Percentiles rank a stretch among this genome's conserved stretches.
Evolutionary conservation across 2,113 vertebrate species (phyloP).

Genomic region (Corythoichthys intestinalis): DNA sequence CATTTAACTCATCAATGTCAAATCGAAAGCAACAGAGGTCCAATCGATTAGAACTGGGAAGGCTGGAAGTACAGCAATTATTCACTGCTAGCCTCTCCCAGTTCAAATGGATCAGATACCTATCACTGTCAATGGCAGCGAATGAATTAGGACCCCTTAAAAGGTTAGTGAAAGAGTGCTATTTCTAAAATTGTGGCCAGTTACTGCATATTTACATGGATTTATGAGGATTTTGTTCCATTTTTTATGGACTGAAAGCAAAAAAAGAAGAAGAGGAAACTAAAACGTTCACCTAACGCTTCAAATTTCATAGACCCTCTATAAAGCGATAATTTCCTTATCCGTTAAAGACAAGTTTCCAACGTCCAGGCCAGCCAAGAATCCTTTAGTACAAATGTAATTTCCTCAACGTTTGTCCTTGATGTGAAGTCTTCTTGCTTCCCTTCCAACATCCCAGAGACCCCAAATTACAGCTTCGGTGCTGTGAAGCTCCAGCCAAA

Average conservation of each 20-base stretch:
- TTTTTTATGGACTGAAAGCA: background rate
- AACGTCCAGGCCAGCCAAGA: slow-evolving; percentile 20
- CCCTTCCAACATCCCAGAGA: slow-evolving; percentile 76
- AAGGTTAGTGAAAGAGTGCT: background rate
- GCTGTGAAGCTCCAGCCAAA: slow-evolving; percentile 83
- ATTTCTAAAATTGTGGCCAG: background rate
- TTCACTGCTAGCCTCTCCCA: too few relatives aligned
- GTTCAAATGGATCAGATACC: too few relatives aligned
- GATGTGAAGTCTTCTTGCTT: slow-evolving; percentile 81
- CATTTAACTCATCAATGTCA: too few relatives aligned
- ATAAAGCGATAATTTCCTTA: slow-evolving; percentile 16
- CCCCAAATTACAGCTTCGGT: slow-evolving; percentile 84
- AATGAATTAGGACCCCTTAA: background rate
- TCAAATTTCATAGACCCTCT: background rate
- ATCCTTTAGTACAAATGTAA: slow-evolving; percentile 47
- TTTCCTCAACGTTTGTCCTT: slow-evolving; percentile 74
- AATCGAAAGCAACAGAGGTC: too few relatives aligned
- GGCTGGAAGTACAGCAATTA: too few relatives aligned
- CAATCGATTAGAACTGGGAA: too few relatives aligned
- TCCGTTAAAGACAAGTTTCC: slow-evolving; percentile 35
- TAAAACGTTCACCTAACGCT: background rate
- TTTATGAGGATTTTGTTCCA: background rate
- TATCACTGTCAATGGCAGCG: too few relatives aligned
- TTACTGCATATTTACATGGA: background rate
- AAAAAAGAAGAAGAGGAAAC: background rate